Evolutionary conservation across 2,113 vertebrate genomes (phyloP), one percentile per base, ranked within the genome.

Genomic region (Microtus pennsylvanicus): DNA sequence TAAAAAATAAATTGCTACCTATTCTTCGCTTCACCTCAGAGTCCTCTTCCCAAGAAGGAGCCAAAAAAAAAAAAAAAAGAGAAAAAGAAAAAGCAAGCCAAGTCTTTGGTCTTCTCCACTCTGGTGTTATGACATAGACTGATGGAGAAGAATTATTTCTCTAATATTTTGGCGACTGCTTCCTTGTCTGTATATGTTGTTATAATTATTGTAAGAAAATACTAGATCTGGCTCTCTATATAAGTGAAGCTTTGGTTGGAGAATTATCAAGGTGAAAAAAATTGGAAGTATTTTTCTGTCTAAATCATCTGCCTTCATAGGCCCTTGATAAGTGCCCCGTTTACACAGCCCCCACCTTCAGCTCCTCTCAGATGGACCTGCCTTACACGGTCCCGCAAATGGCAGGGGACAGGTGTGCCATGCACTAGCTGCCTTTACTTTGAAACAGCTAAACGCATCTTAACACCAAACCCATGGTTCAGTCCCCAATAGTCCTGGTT

Each of bases 111-210:
- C n/a, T 85, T 86, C 80, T 47, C 13, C 11, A 63, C 63, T 96
- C 42, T 26, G 11, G 47, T 87, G 88, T 91, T 97, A 74, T n/a
- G 50, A 96, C 47, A 72, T 0, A 50, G 19, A 58, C 76, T 22
- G 10, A 92, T 94, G n/a, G 65, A 28, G 80, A 69, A 33, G 22
- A 58, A 91, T 70, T 96, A 78, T 82, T 89, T 87, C 74, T 93
- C 63, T 89, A 78, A 93, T 75, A 87, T 78, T 77, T 52, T 89
- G 76, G 65, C 92, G 87, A 89, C 67, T 55, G 16, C 28, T 87
- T 89, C 50, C 70, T 76, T 65, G 38, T 83, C 47, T 93, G 38
- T 45, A 33, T 12, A 4, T 65, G 38, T 69, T 61, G 19, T 58
- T 58, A 24, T 69, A 26, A 72, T 92, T 50, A 63, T 63, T 28